phyloP scores from a whole-genome alignment of 2,113 vertebrate species.

The Catharus bicknelli region DNA sequence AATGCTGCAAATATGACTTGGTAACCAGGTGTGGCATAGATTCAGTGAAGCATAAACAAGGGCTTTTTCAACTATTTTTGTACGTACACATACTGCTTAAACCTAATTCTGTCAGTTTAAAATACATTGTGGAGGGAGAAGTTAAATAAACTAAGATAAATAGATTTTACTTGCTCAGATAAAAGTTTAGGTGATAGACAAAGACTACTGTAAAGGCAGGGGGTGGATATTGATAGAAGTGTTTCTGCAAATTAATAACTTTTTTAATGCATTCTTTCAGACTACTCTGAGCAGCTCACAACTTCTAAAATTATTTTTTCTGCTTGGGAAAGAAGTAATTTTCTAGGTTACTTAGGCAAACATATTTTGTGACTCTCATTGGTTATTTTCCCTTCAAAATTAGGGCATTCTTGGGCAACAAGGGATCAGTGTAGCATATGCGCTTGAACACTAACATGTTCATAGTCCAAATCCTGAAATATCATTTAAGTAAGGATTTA shows the following conservation, averaged over 20 bases:
- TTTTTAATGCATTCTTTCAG: conserved; percentile 2
- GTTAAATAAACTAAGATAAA: conserved; percentile 40
- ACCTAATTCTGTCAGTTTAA: conserved; percentile 56
- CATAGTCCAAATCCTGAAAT: conserved; percentile 8
- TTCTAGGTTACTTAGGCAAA: conserved; percentile 28
- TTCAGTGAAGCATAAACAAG: conserved; percentile 82
- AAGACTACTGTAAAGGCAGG: neutral
- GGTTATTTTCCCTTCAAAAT: conserved; percentile 25
- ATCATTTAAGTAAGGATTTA: conserved; percentile 18
- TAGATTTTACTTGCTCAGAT: conserved; percentile 55
- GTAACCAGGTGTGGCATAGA: conserved; percentile 86
- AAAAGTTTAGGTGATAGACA: conserved; percentile 33
- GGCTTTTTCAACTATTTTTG: conserved; percentile 67
- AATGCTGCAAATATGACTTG: conserved; percentile 79
- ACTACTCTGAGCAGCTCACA: neutral
- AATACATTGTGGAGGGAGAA: conserved; percentile 33
- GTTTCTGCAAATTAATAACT: neutral
- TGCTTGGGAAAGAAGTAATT: neutral
- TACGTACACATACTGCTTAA: conserved; percentile 27
- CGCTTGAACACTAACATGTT: neutral
- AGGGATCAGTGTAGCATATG: neutral
- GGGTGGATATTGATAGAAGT: neutral
- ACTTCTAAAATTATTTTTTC: neutral
- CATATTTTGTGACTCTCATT: conserved; percentile 4
- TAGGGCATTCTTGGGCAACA: conserved; percentile 20